Conservation (phyloP, 2,888 invertebrate species). For the Trilocha varians region DNA sequence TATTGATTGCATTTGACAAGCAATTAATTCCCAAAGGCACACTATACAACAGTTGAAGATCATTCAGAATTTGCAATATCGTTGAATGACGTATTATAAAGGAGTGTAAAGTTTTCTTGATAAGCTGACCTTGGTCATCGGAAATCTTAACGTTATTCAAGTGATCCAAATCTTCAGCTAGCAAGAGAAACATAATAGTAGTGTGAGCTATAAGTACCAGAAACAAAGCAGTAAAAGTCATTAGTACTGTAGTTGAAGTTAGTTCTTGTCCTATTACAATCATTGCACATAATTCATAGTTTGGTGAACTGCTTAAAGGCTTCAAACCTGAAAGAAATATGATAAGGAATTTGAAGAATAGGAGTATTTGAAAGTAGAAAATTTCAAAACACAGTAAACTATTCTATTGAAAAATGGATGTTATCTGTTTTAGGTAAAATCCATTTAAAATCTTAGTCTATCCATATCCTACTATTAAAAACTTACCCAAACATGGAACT, state of each 20-base stretch:
- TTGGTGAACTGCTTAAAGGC: conserved; percentile 17
- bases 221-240: conserved; percentile 22
- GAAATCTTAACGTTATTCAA: conserved; percentile 12
- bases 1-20: conserved; percentile 20
- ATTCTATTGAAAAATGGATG: too few relatives aligned
- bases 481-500: conserved; percentile 28
- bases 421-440: too few relatives aligned
- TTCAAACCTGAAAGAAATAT: conserved; percentile 21
- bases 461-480: too few relatives aligned
- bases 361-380: too few relatives aligned
- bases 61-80: conserved; percentile 20
- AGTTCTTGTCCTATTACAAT: conserved; percentile 24
- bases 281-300: conserved; percentile 22
- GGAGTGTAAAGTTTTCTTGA: conserved; percentile 13
- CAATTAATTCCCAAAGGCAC: conserved; percentile 22
- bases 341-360: too few relatives aligned
- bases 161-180: conserved; percentile 21
- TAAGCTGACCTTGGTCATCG: conserved; percentile 4
- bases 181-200: conserved; percentile 23
- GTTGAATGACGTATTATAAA: conserved; percentile 20
- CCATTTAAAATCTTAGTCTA: too few relatives aligned
- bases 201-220: conserved; percentile 29
- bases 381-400: too few relatives aligned
- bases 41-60: conserved; percentile 23
- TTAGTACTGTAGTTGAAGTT: conserved; percentile 16